phyloP scores from a whole-genome alignment of 2,888 invertebrate species.

The Napeogenes inachia region DNA sequence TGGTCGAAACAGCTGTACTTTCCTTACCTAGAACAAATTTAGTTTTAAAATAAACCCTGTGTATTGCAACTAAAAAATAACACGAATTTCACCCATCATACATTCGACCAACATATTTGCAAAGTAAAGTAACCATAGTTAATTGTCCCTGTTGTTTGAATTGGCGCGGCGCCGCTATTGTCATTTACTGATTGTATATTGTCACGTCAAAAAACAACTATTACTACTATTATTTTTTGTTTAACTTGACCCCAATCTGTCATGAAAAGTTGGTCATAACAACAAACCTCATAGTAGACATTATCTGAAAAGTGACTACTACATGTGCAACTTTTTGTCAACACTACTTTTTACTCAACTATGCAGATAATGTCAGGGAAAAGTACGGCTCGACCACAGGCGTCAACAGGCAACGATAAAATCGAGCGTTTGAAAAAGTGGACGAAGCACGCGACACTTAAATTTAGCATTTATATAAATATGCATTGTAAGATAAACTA shows the following conservation, averaged over 20 bases:
- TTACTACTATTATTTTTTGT: background rate
- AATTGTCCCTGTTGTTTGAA: conserved; percentile 25
- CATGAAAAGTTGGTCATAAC: too few species aligned
- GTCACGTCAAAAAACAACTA: background rate
- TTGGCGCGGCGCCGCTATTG: conserved; percentile 20
- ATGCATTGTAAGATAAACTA: conserved; percentile 18
- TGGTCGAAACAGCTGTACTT: background rate
- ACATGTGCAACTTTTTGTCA: conserved; percentile 6
- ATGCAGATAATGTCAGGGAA: background rate
- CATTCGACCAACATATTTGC: conserved; percentile 14
- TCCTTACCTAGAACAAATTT: background rate
- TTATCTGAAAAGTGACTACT: conserved; percentile 1
- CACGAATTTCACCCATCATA: conserved; percentile 5
- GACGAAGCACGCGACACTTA: conserved; percentile 28
- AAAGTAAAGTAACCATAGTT: conserved; percentile 15
- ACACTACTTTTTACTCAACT: conserved; percentile 4
- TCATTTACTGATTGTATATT: conserved; percentile 3
- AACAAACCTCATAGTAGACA: background rate
- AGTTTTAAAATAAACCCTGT: background rate
- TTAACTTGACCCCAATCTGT: too few species aligned
- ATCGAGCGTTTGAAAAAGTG: conserved; percentile 28
- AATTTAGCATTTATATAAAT: conserved; percentile 21
- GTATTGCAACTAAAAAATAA: background rate
- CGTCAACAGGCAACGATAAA: conserved; percentile 27
- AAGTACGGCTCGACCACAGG: conserved; percentile 14